These are phyloP conservation scores for Indri indri DNA, from an alignment of 2,113 vertebrate genomes.

Conservation along the genomic window DNA sequence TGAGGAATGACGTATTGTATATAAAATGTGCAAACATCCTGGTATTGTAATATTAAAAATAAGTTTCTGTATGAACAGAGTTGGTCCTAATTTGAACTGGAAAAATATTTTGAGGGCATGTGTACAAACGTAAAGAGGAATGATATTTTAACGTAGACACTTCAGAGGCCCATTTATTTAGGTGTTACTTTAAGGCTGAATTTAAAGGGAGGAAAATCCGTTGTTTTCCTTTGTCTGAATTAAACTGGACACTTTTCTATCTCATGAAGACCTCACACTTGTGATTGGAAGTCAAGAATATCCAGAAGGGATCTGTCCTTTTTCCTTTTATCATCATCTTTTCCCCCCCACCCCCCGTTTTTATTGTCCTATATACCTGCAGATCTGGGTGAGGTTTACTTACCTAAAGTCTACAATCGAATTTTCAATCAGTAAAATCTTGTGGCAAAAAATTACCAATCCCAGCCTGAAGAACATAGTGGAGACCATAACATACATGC, in stretches of 20 bases:
- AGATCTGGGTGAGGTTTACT: neutral
- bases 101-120: neutral
- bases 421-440: neutral
- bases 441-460: neutral
- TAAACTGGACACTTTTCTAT: neutral
- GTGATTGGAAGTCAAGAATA: neutral
- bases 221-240: neutral
- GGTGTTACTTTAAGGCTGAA: neutral
- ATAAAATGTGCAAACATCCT: slow-evolving; percentile 77
- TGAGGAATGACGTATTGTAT: slow-evolving; percentile 79
- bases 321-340: neutral
- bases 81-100: slow-evolving; percentile 28
- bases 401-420: neutral
- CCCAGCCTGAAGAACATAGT: too few relatives aligned
- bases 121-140: neutral
- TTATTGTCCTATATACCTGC: neutral
- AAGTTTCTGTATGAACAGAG: slow-evolving; percentile 75
- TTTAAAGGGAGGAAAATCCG: neutral
- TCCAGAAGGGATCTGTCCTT: neutral
- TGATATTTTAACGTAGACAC: neutral
- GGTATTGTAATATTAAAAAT: slow-evolving; percentile 81
- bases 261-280: neutral
- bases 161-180: neutral
- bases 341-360: neutral
- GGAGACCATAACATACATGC: too few relatives aligned